Percentiles rank a stretch among this genome's conserved stretches.
These are phyloP conservation scores for Trimorus sp. DNA, from an alignment of 2,888 invertebrate genomes.

Conservation along the genomic window DNA sequence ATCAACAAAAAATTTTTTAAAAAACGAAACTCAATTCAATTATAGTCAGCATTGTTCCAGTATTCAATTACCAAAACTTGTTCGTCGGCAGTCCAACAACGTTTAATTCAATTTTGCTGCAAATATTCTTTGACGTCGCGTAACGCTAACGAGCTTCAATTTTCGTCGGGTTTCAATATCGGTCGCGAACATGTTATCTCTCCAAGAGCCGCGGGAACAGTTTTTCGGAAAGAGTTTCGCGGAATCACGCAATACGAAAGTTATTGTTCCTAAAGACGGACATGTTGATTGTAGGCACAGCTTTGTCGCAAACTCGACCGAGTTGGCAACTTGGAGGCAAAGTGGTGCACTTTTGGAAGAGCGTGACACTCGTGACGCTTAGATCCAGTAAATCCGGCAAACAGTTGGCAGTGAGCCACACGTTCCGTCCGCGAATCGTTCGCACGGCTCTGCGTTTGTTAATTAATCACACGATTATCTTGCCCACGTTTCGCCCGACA, in stretches of 20 bases:
- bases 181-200: background rate
- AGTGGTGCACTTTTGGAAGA: conserved; percentile 51
- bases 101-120: too few species aligned
- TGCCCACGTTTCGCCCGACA: conserved; percentile 38
- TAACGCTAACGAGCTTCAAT: background rate
- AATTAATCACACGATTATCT: conserved; percentile 55
- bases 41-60: too few species aligned
- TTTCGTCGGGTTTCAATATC: background rate
- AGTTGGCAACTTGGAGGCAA: conserved; percentile 45
- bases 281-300: conserved; percentile 51
- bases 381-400: conserved; percentile 68
- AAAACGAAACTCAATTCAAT: too few species aligned
- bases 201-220: background rate
- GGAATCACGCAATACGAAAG: conserved; percentile 23
- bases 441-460: conserved; percentile 47
- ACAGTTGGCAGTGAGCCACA: conserved; percentile 71
- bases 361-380: conserved; percentile 56
- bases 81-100: too few species aligned
- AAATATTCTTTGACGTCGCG: too few species aligned
- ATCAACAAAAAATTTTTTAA: too few species aligned
- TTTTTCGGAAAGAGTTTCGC: conserved; percentile 25
- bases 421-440: conserved; percentile 64
- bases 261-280: conserved; percentile 24
- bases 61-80: too few species aligned
- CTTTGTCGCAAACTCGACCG: conserved; percentile 48